Conservation (phyloP, 2,797 vertebrate genomes). For the Urocyon cinereoargenteus region DNA sequence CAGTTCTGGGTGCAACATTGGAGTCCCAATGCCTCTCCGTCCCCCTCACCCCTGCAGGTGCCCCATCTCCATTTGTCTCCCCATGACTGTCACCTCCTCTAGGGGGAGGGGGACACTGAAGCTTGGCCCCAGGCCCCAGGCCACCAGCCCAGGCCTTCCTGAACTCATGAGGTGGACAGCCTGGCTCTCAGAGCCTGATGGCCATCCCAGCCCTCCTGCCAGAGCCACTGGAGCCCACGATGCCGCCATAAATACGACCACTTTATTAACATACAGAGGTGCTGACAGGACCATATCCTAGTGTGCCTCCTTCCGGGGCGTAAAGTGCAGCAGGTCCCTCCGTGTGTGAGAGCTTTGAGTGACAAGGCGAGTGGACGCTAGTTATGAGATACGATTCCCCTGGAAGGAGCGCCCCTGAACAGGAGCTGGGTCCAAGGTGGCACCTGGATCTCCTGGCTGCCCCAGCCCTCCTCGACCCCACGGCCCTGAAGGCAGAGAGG, state of each 20-base stretch:
- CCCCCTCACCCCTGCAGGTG: background rate
- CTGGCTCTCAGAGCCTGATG: rapidly evolving
- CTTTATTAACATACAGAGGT: slow-evolving; percentile 89
- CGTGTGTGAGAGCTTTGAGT: background rate
- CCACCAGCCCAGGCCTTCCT: no score
- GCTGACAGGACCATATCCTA: slow-evolving; percentile 51
- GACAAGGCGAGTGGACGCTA: slow-evolving; percentile 58
- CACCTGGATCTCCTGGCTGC: background rate
- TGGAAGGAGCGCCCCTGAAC: slow-evolving; percentile 80
- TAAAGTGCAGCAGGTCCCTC: slow-evolving; percentile 85
- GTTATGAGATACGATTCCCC: slow-evolving; percentile 74
- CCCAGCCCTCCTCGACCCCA: background rate
- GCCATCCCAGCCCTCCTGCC: background rate
- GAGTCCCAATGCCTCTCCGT: background rate
- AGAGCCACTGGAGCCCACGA: background rate
- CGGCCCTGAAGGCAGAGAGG: no score
- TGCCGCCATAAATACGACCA: slow-evolving; percentile 88
- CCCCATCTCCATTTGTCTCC: background rate
- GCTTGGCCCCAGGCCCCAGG: rapidly evolving
- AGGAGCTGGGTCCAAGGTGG: slow-evolving; percentile 14
- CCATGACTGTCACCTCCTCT: background rate
- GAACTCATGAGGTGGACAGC: rapidly evolving
- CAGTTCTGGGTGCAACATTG: rapidly evolving
- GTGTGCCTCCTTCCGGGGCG: slow-evolving; percentile 80
- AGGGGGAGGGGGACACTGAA: rapidly evolving